phyloP scores from a whole-genome alignment of 2,888 invertebrate genomes.

The Drosophila limbata region DNA sequence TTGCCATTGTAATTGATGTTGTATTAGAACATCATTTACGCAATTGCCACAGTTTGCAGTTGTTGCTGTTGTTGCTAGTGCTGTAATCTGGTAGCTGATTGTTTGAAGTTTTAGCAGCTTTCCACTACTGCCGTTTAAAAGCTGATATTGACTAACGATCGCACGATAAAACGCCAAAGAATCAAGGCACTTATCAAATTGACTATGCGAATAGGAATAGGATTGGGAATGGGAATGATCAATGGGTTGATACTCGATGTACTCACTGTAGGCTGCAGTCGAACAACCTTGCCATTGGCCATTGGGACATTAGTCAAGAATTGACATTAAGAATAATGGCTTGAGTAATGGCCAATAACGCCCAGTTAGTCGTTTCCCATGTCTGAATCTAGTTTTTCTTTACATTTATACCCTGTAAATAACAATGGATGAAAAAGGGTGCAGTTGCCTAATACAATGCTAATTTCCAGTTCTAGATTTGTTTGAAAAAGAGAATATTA shows the following conservation, averaged over 20 bases:
- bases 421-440: background rate
- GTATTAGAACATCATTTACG: slow-evolving; percentile 79
- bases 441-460: too few species aligned
- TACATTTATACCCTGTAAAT: slow-evolving; percentile 32
- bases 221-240: slow-evolving; percentile 25
- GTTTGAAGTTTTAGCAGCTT: slow-evolving; percentile 42
- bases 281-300: slow-evolving; percentile 65
- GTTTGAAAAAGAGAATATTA: background rate
- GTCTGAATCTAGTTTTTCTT: slow-evolving; percentile 16
- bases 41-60: slow-evolving; percentile 70
- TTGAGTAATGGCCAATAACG: slow-evolving; percentile 58
- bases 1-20: slow-evolving; percentile 80
- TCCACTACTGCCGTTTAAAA: slow-evolving; percentile 45
- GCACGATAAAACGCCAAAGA: slow-evolving; percentile 34
- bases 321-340: slow-evolving; percentile 48
- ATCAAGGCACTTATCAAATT: slow-evolving; percentile 56
- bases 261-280: slow-evolving; percentile 32
- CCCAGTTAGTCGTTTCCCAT: slow-evolving; percentile 29
- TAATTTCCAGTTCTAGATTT: background rate
- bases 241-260: slow-evolving; percentile 38
- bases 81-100: slow-evolving; percentile 54
- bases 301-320: slow-evolving; percentile 42
- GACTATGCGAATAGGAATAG: slow-evolving; percentile 23
- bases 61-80: slow-evolving; percentile 25
- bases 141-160: slow-evolving; percentile 58